Percentiles rank a stretch among this genome's conserved stretches.
These are phyloP conservation scores for Acrocyrtus sp. DNA, from an alignment of 2,888 invertebrate genomes.

Conservation along the genomic window DNA sequence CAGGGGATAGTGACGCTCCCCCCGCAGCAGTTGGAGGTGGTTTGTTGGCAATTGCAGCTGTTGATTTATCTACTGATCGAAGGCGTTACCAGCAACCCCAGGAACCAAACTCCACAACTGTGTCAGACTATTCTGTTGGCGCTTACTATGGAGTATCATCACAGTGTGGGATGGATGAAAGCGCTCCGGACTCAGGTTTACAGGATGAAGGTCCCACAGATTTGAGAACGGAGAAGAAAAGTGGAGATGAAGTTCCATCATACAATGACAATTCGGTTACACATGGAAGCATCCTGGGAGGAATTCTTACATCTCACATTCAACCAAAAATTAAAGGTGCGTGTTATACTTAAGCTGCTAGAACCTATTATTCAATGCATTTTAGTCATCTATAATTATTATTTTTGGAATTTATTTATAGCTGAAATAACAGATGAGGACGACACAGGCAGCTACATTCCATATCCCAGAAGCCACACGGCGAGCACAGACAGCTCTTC, in stretches of 20 bases:
- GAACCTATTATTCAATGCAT: not conserved
- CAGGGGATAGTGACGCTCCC: conserved; percentile 19
- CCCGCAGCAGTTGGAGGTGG: not conserved
- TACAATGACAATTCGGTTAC: not conserved
- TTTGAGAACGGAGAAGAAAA: conserved; percentile 33
- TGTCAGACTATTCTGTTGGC: conserved; percentile 26
- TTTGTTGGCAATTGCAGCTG: conserved; percentile 4
- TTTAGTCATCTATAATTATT: too few species aligned
- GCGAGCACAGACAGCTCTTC: conserved; percentile 37
- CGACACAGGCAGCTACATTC: conserved; percentile 18
- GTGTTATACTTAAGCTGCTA: not conserved
- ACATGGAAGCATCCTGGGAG: conserved; percentile 40
- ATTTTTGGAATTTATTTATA: conserved; percentile 2
- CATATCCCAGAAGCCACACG: conserved; percentile 19
- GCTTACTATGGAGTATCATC: conserved; percentile 26
- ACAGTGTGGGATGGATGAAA: not conserved
- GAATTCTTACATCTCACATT: conserved; percentile 32
- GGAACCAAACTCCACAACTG: conserved; percentile 32
- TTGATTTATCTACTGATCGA: conserved; percentile 34
- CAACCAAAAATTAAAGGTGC: conserved; percentile 40
- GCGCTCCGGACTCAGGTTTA: conserved; percentile 27
- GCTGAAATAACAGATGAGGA: conserved; percentile 40
- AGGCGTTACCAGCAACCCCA: conserved; percentile 14
- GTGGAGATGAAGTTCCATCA: not conserved
- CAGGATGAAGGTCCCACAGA: conserved; percentile 41